Evolutionary conservation across 2,113 vertebrate genomes (phyloP).

Genomic region (Stictonetta naevosa): DNA sequence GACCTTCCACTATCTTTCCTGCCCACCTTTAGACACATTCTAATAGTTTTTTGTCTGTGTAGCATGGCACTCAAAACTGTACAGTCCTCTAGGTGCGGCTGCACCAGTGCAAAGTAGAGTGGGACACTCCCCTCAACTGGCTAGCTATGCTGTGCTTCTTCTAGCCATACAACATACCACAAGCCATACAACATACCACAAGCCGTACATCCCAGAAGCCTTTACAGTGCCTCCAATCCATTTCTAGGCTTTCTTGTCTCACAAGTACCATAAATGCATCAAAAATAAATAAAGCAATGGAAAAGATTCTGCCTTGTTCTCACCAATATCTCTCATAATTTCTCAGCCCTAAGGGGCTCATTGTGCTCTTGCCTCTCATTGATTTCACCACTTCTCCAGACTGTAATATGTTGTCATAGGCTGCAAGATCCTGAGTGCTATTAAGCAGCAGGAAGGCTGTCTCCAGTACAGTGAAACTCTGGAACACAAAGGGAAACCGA

Average conservation of each 20-base stretch:
- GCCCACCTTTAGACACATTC: no score
- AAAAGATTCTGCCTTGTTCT: background rate
- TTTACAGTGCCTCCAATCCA: background rate
- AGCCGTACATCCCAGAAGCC: background rate
- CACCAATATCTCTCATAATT: background rate
- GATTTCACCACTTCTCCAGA: background rate
- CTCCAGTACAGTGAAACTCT: background rate
- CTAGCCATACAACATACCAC: background rate
- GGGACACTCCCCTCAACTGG: no score
- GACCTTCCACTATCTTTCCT: no score
- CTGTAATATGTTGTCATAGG: background rate
- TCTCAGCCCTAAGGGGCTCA: background rate
- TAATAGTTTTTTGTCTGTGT: no score
- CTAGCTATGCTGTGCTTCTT: no score
- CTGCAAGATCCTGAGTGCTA: background rate
- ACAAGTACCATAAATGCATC: background rate
- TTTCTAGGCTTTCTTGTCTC: background rate
- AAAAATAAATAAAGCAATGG: background rate
- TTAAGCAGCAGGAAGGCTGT: background rate
- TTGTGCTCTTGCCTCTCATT: background rate
- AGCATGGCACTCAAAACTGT: no score
- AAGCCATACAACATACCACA: background rate
- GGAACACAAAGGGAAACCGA: background rate
- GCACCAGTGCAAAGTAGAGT: no score
- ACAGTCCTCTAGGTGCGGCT: no score